Conservation (phyloP, 2,113 vertebrate species). For the Etheostoma cragini region DNA sequence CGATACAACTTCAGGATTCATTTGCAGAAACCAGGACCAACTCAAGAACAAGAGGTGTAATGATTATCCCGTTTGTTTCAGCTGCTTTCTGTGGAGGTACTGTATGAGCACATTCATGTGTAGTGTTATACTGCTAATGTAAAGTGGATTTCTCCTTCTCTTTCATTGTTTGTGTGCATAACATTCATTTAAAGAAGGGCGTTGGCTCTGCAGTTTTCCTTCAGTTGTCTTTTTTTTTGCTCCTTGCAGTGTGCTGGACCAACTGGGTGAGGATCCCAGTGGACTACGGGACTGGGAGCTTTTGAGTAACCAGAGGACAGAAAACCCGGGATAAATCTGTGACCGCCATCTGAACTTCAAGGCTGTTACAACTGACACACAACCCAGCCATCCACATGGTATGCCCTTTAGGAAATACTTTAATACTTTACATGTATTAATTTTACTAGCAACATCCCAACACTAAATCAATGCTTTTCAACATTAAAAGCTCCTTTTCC, state of each 20-base stretch:
- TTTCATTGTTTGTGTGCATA: background rate
- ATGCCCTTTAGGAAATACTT: background rate
- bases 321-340: constrained; percentile 46
- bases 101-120: background rate
- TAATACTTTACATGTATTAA: background rate
- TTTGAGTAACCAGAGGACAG: rapidly evolving
- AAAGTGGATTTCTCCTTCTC: background rate
- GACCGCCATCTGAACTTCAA: constrained; percentile 23
- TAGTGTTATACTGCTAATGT: background rate
- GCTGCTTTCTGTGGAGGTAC: constrained; percentile 60
- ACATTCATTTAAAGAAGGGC: background rate
- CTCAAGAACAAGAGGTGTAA: background rate
- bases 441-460: background rate
- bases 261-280: constrained; percentile 48
- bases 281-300: constrained; percentile 52
- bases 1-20: constrained; percentile 42
- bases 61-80: constrained; percentile 66
- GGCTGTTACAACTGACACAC: constrained; percentile 23
- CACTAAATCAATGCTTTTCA: background rate
- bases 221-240: background rate
- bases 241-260: constrained; percentile 60
- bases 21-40: constrained; percentile 53
- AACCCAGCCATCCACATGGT: constrained; percentile 37
- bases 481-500: constrained; percentile 8
- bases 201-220: background rate